Conservation (phyloP, 2,888 invertebrate genomes). For the Girardia tigrina region DNA sequence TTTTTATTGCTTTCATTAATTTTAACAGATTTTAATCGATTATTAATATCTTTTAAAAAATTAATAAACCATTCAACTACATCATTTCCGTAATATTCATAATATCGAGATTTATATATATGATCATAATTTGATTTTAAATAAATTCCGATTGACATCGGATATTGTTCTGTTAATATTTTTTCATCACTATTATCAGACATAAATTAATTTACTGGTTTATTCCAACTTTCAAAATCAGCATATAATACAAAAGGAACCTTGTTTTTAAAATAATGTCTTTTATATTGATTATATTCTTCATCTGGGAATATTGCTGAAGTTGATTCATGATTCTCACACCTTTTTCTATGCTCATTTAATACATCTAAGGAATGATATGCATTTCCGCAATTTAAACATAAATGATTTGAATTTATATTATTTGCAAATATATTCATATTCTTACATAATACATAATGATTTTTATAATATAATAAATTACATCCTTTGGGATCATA, state of each 20-base stretch:
- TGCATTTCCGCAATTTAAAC: background rate
- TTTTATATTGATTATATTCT: background rate
- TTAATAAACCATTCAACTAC: no score
- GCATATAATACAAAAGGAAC: background rate
- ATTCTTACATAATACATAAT: background rate
- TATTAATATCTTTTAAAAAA: no score
- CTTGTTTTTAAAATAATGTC: background rate
- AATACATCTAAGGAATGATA: background rate
- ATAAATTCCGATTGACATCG: no score
- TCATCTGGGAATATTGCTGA: background rate
- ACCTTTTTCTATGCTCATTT: background rate
- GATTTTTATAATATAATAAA: background rate
- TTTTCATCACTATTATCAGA: no score
- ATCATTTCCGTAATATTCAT: no score
- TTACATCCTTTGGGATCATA: no score
- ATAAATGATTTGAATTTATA: background rate
- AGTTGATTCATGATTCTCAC: background rate
- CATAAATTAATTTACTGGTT: no score
- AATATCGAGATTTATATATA: no score
- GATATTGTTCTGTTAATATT: no score
- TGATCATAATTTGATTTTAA: no score
- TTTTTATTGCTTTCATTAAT: no score
- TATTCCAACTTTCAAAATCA: background rate
- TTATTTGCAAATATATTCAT: background rate
- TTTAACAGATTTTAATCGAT: no score